A percentile compares a stretch with the other conserved stretches of the same genome.
phyloP scores from a whole-genome alignment of 2,888 invertebrate species.

The Operophtera brumata region DNA sequence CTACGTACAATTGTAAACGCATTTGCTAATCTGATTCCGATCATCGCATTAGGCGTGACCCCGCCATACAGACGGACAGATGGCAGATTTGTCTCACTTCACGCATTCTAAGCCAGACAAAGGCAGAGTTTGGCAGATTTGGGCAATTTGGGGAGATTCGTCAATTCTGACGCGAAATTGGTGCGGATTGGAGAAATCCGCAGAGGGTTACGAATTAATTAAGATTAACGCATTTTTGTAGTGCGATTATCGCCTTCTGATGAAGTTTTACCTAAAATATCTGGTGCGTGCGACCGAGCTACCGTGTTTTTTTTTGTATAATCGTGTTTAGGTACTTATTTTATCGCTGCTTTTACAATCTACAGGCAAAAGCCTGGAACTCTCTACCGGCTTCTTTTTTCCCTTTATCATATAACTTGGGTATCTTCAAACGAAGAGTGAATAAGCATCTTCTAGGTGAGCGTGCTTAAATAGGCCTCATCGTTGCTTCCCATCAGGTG shows the following conservation, averaged over 20 bases:
- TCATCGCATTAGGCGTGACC: slow-evolving; percentile 60
- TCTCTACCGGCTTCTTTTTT: too few relatives aligned
- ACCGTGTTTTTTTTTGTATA: too few relatives aligned
- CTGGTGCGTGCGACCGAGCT: too few relatives aligned
- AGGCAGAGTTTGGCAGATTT: slow-evolving; percentile 25
- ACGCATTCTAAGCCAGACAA: slow-evolving; percentile 38
- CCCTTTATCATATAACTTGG: too few relatives aligned
- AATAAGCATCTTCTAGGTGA: too few relatives aligned
- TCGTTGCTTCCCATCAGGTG: too few relatives aligned
- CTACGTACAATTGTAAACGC: slow-evolving; percentile 43
- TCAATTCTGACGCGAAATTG: slow-evolving; percentile 62
- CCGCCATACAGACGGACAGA: slow-evolving; percentile 46
- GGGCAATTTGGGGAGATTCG: slow-evolving; percentile 56
- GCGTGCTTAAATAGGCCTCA: too few relatives aligned
- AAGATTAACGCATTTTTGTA: slow-evolving; percentile 7
- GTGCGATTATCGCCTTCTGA: not conserved
- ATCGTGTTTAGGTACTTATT: too few relatives aligned
- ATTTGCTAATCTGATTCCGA: slow-evolving; percentile 57
- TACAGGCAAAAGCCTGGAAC: too few relatives aligned
- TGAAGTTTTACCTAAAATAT: too few relatives aligned
- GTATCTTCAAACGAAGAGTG: too few relatives aligned
- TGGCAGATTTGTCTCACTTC: slow-evolving; percentile 50
- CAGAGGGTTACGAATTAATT: slow-evolving; percentile 32
- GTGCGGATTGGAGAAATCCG: slow-evolving; percentile 51
- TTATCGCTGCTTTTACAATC: too few relatives aligned